Evolutionary conservation across 2,888 invertebrate genomes (phyloP).

Genomic region (Cephus nigrinus): DNA sequence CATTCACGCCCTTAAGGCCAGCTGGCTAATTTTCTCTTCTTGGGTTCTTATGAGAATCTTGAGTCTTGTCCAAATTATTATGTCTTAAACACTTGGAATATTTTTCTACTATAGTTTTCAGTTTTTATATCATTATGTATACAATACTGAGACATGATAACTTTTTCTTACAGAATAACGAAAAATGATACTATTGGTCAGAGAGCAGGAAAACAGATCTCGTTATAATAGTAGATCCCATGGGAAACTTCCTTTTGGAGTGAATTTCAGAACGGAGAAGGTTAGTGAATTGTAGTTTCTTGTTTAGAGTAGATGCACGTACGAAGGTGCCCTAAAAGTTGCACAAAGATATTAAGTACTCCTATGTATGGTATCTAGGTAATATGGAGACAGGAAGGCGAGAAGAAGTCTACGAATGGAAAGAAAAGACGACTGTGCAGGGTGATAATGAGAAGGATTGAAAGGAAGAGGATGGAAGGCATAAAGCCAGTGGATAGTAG

Average conservation of each 20-base stretch:
- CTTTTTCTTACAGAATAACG: not conserved
- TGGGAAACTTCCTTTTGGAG: not conserved
- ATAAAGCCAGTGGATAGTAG: not conserved
- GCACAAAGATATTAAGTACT: conserved; percentile 37
- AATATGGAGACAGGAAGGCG: not conserved
- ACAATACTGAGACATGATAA: not conserved
- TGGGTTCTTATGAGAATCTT: not conserved
- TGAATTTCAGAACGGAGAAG: not conserved
- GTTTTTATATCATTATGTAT: not conserved
- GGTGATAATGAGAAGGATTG: not conserved
- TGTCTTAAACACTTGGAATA: not conserved
- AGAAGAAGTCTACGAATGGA: not conserved
- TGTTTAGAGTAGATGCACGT: not conserved
- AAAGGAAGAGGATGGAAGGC: conserved; percentile 17
- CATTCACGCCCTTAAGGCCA: not conserved
- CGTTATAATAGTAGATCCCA: not conserved
- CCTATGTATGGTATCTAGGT: conserved; percentile 13
- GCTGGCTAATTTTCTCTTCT: not conserved
- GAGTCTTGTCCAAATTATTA: not conserved
- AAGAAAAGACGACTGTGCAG: not conserved
- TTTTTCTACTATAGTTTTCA: not conserved
- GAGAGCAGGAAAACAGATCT: not conserved
- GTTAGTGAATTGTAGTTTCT: not conserved
- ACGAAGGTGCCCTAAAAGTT: conserved; percentile 25
- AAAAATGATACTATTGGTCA: not conserved